Percentiles rank a stretch among this genome's conserved stretches.
phyloP scores from a whole-genome alignment of 2,888 invertebrate species.

The Melanargia galathea region DNA sequence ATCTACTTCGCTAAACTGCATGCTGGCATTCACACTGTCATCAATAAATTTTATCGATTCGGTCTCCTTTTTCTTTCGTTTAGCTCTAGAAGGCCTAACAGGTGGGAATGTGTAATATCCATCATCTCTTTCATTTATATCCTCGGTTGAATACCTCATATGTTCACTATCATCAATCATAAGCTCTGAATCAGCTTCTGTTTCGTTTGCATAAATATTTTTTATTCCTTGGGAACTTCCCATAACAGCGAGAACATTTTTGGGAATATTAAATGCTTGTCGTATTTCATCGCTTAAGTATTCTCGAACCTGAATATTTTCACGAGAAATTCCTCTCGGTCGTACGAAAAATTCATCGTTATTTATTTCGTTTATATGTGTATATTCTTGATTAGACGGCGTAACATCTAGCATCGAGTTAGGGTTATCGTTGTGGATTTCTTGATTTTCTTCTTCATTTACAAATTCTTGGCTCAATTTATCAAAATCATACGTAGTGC shows the following conservation, averaged over 20 bases:
- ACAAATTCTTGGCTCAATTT: constrained; percentile 82
- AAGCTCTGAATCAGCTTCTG: constrained; percentile 67
- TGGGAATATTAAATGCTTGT: constrained; percentile 87
- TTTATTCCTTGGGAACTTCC: constrained; percentile 61
- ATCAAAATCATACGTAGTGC: constrained; percentile 79
- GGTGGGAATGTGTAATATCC: constrained; percentile 81
- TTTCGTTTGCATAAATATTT: constrained; percentile 65
- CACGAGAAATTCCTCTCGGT: constrained; percentile 90
- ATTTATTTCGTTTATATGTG: constrained; percentile 90
- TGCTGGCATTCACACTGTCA: constrained; percentile 67
- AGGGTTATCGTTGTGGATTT: constrained; percentile 53
- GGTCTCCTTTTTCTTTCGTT: constrained; percentile 74
- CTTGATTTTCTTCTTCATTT: constrained; percentile 66
- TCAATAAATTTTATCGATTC: constrained; percentile 72
- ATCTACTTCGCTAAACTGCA: constrained; percentile 76
- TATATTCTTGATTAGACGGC: constrained; percentile 74
- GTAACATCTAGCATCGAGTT: constrained; percentile 62
- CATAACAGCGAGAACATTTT: constrained; percentile 85
- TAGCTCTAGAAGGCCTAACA: constrained; percentile 80
- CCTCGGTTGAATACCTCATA: constrained; percentile 68
- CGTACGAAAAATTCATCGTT: constrained; percentile 94
- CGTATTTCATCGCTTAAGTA: constrained; percentile 90
- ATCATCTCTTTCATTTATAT: constrained; percentile 75
- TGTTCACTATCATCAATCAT: constrained; percentile 64
- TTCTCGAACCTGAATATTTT: constrained; percentile 90